Base-by-base conservation (phyloP, 2,113 vertebrate genomes). In the Danionella cerebrum region DNA sequence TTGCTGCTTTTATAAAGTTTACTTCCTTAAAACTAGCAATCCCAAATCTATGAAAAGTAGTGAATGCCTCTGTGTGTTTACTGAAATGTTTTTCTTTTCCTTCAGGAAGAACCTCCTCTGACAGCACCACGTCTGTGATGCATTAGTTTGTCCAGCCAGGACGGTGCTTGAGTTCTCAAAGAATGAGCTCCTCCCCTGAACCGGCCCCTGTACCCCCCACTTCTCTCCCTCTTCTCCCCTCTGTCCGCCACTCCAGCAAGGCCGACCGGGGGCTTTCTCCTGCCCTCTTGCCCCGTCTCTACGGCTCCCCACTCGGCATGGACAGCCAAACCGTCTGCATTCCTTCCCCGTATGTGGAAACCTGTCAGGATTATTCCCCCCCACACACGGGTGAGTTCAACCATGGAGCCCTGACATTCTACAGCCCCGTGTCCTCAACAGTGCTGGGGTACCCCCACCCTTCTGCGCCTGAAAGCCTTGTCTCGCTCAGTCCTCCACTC, bases 261-360 rank as follows among this genome's bases (percentile, higher is more conserved):
- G 81, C 88, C 27, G 88, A 88, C 44, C 89, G 89, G 77, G 87
- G 67, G 21, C 81, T 83, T 60, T 86, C 91, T 0, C 66, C 90
- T 0, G 79, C 76, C 41, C 74, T 88, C 18, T 33, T 82, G 16
- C 84, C 90, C 36, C 13, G 77, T 8, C 79, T 88, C 64, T 94
- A 91, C 81, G 88, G 84, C 72, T 89, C 89, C 9, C 82, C 85
- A 13, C 78, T 89, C 44, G 67, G 83, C 41, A 70, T 90, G 82
- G 92, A 96, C 7, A 79, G 84, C 5, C 89, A 88, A 18, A 74
- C 92, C 0, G 66, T 92, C 27, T 95, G 91, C 59, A 89, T 96
- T 48, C 92, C 93, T 6, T 91, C 95, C 0, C 91, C 91, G 0
- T 97, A 94, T 19, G 48, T 87, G 8, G 93, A 98, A 39, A 86